phyloP scores from a whole-genome alignment of 2,113 vertebrate genomes.

The Gasterosteus aculeatus region DNA sequence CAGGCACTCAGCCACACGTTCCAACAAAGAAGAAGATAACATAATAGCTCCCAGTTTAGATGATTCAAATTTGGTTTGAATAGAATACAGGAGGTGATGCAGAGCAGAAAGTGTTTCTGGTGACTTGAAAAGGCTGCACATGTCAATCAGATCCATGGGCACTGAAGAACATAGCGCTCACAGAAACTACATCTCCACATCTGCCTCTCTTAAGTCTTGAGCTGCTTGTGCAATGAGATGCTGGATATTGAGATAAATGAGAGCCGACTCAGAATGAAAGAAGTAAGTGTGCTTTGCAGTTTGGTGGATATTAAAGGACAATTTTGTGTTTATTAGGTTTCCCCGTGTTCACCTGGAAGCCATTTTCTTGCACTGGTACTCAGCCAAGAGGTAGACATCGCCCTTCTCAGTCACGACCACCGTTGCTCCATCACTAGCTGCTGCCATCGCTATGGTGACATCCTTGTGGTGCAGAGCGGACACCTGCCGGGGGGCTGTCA shows the following conservation, averaged over 20 bases:
- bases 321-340: not conserved
- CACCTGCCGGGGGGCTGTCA: conserved; percentile 90
- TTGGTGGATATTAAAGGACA: not conserved
- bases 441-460: conserved; percentile 85
- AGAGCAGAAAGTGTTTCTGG: not conserved
- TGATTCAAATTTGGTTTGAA: conserved; percentile 8
- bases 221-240: not conserved
- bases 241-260: not conserved
- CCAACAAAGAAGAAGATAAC: not conserved
- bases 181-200: not conserved
- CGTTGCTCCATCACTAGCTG: conserved; percentile 94
- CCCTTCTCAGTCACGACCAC: conserved; percentile 93
- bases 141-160: not conserved
- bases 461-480: conserved; percentile 95
- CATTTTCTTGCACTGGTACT: conserved; percentile 98
- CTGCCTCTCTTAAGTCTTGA: not conserved
- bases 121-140: not conserved
- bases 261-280: not conserved
- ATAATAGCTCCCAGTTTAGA: not conserved
- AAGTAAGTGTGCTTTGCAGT: not conserved
- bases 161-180: not conserved
- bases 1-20: not conserved
- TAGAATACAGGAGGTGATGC: not conserved
- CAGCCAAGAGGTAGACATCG: conserved; percentile 92
- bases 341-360: conserved; percentile 87